Evolutionary conservation across 64 coral and sea anemone genomes (phyloP), one percentile per base, ranked within the genome.

Genomic region (Exaiptasia diaphana): DNA sequence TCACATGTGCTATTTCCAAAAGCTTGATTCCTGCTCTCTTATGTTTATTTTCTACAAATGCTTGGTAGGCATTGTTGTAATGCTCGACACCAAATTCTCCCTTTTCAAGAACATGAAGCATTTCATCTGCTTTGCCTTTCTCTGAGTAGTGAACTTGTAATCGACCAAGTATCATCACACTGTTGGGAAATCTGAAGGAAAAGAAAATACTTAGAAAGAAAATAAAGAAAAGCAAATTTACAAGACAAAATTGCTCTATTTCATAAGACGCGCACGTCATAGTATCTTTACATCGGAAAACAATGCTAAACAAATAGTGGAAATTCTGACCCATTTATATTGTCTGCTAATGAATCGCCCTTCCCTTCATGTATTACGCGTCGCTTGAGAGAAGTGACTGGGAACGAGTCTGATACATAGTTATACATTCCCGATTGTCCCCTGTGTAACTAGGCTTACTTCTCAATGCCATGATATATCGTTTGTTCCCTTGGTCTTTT

Each of bases 31-130:
- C 91, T 75, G 88, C 60, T 48, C 74, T 78, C 10, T 77, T 82
- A 23, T 89, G 73, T 2, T 94, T 69, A 12, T 41, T 64, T 40
- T 89, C 80, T 22, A 84, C 57, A 78, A 94, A 94, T 40, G 61
- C 76, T n/a, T 57, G 80, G 23, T 94, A 94, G 36, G 85, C 86
- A 65, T 67, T 39, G 61, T 94, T 94, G 64, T 94, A 94, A 44
- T 79, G 59, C 53, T 64, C 60, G 17, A 50, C 64, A n/a, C 65
- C 74, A 89, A 94, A 89, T 11, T 44, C 63, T 17, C 91, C 91
- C 22, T 89, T 94, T 28, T 56, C 43, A 11, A 94, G 39, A 32
- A 94, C 68, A 4, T 36, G 33, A 11, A 94, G 24, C 55, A 73
- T 87, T 10, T 36, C 45, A 67, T 89, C 40, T 3, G 64, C 64